Conservation (phyloP, 2,888 invertebrate genomes). For the Oscheius onirici region DNA sequence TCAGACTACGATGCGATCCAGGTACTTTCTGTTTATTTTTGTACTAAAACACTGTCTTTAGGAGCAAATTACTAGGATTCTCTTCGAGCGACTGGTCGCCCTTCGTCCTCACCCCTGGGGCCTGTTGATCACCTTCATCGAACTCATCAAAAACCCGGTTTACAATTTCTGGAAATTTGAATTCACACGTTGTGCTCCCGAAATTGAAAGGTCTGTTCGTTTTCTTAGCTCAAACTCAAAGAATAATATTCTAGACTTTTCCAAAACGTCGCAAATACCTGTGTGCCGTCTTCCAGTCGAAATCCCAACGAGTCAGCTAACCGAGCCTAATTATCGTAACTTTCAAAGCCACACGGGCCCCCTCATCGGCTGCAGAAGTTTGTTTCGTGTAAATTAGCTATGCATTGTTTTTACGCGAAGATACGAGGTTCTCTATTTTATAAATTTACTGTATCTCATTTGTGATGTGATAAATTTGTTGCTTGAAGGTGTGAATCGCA, state of each 20-base stretch:
- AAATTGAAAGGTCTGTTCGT: constrained; percentile 86
- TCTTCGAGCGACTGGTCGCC: constrained; percentile 94
- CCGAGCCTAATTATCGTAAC: constrained; percentile 9
- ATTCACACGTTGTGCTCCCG: constrained; percentile 98
- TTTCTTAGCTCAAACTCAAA: background rate
- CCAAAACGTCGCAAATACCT: constrained; percentile 62
- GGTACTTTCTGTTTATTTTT: constrained; percentile 75
- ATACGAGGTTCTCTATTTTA: constrained; percentile 22
- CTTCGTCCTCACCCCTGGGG: constrained; percentile 99
- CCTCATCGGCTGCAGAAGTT: background rate
- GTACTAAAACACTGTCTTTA: constrained; percentile 72
- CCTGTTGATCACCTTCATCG: constrained; percentile 95
- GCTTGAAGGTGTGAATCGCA: no score
- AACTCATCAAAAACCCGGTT: constrained; percentile 95
- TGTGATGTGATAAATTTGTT: constrained; percentile 28
- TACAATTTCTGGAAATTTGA: constrained; percentile 99
- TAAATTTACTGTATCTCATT: constrained; percentile 20
- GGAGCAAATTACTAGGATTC: constrained; percentile 76
- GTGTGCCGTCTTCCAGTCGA: constrained; percentile 34
- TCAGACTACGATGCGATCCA: constrained; percentile 96
- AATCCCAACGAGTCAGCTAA: constrained; percentile 19
- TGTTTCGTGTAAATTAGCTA: constrained; percentile 12
- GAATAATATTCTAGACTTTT: constrained; percentile 42
- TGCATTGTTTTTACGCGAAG: background rate
- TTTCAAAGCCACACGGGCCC: background rate